Evolutionary conservation across 2,113 vertebrate species (phyloP).

Genomic region (Pomatorhinus ruficollis): DNA sequence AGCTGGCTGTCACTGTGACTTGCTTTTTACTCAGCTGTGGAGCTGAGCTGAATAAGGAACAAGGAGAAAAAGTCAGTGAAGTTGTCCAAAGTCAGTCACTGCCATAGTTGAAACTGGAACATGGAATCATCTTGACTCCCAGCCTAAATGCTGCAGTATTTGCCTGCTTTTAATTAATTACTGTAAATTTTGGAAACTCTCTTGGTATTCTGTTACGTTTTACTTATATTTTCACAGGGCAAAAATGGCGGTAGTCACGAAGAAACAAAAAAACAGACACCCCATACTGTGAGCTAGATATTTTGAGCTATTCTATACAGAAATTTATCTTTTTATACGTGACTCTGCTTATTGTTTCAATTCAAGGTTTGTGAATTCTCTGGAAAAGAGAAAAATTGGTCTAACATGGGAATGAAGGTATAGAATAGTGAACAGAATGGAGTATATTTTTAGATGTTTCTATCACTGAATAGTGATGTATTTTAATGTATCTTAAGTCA

Average conservation of each 20-base stretch:
- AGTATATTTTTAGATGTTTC: neutral
- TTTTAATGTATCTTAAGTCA: neutral
- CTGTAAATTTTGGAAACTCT: neutral
- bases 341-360: neutral
- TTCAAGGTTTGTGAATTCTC: neutral
- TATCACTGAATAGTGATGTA: neutral
- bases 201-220: neutral
- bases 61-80: constrained; percentile 23
- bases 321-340: neutral
- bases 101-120: neutral
- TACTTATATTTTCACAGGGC: neutral
- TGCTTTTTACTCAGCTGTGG: constrained; percentile 24
- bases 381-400: neutral
- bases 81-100: constrained; percentile 25
- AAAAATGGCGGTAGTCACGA: neutral
- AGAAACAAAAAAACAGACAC: neutral
- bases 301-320: neutral
- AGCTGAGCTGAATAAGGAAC: constrained; percentile 52
- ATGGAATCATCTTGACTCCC: neutral
- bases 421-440: neutral
- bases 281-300: neutral
- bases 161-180: neutral
- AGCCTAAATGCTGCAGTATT: neutral
- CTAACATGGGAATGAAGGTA: neutral
- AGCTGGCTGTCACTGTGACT: constrained; percentile 49